Conservation (phyloP, 2,888 invertebrate genomes). For the Cephus pygmeus region DNA sequence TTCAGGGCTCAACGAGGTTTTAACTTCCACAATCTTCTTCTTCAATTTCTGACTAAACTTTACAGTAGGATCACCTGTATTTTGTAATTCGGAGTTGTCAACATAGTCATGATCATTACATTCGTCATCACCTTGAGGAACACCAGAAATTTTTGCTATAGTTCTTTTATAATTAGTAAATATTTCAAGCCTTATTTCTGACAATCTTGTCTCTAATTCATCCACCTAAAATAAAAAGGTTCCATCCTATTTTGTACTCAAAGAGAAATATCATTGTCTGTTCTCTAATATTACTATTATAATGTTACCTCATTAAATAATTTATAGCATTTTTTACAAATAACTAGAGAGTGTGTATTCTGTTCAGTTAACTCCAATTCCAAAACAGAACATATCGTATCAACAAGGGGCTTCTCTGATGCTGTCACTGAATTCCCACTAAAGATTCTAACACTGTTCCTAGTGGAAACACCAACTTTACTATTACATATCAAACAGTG, state of each 20-base stretch:
- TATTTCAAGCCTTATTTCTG: conserved; percentile 69
- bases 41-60: conserved; percentile 28
- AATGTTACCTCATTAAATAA: conserved; percentile 69
- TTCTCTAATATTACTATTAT: background rate
- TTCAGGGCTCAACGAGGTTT: background rate
- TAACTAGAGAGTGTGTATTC: conserved; percentile 68
- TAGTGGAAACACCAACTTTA: conserved; percentile 68
- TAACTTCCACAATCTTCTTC: conserved; percentile 16
- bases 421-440: conserved; percentile 54
- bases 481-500: conserved; percentile 75
- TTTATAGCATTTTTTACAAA: conserved; percentile 79
- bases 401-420: conserved; percentile 60
- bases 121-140: conserved; percentile 50
- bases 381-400: conserved; percentile 67
- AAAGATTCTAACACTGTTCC: conserved; percentile 70
- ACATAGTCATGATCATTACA: conserved; percentile 61
- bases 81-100: conserved; percentile 47
- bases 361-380: conserved; percentile 68
- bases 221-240: conserved; percentile 65
- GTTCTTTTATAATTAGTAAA: conserved; percentile 68
- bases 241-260: background rate
- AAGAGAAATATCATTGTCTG: background rate
- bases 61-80: conserved; percentile 16
- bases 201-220: conserved; percentile 68
- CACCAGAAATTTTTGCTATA: conserved; percentile 47